Evolutionary conservation across 2,797 vertebrate species (phyloP).

Genomic region (Platyrinchus mystaceus): DNA sequence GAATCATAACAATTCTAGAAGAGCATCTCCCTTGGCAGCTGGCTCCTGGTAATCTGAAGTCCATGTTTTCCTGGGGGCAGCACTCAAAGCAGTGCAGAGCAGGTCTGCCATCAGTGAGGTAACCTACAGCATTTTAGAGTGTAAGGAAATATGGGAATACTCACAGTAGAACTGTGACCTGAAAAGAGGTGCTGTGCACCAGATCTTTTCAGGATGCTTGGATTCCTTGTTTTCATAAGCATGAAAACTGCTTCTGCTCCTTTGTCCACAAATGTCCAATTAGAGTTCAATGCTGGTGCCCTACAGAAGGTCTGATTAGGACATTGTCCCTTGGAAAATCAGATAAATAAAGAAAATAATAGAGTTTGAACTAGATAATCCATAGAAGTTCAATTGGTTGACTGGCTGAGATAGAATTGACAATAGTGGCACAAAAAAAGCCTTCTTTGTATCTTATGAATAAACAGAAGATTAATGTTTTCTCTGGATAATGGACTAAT

Average conservation of each 20-base stretch:
- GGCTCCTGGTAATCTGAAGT: background rate
- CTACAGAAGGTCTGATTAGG: background rate
- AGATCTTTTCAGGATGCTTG: background rate
- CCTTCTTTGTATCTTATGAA: background rate
- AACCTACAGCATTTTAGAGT: background rate
- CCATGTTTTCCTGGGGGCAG: background rate
- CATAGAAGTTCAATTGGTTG: background rate
- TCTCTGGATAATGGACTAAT: background rate
- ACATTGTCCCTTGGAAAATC: background rate
- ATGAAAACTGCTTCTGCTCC: background rate
- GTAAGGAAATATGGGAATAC: background rate
- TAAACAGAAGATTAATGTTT: background rate
- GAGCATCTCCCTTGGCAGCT: background rate
- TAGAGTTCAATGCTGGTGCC: background rate
- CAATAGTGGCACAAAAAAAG: background rate
- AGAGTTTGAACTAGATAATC: background rate
- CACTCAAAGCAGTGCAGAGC: background rate
- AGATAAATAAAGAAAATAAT: background rate
- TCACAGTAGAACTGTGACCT: background rate
- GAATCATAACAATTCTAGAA: constrained; percentile 32
- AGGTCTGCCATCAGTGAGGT: background rate
- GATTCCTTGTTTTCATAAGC: background rate
- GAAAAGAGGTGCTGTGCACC: background rate
- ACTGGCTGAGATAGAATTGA: background rate
- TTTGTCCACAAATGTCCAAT: background rate